Evolutionary conservation across 2,888 invertebrate genomes (phyloP).

Genomic region (Orthonevra nobilis): DNA sequence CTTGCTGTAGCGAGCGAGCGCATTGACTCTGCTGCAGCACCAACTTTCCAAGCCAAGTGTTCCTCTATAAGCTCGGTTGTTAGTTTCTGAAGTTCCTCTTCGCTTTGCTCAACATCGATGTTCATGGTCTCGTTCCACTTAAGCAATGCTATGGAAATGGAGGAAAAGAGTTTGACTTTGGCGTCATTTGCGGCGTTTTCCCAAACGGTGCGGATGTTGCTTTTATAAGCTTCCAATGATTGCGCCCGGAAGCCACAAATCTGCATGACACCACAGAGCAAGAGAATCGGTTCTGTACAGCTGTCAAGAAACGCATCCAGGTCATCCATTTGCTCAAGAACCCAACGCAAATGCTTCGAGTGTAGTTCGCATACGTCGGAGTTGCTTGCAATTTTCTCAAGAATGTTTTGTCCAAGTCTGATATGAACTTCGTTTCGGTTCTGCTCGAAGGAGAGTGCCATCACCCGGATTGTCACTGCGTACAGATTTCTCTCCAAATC

Average conservation of each 20-base stretch:
- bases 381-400: slow-evolving; percentile 72
- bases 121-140: slow-evolving; percentile 75
- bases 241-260: slow-evolving; percentile 74
- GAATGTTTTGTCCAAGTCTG: slow-evolving; percentile 67
- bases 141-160: slow-evolving; percentile 76
- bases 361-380: slow-evolving; percentile 73
- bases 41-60: slow-evolving; percentile 77
- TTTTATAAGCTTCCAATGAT: slow-evolving; percentile 74
- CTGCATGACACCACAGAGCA: slow-evolving; percentile 77
- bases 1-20: slow-evolving; percentile 79
- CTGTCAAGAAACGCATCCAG: slow-evolving; percentile 77
- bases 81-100: slow-evolving; percentile 73
- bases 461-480: slow-evolving; percentile 76
- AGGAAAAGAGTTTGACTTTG: slow-evolving; percentile 77
- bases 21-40: slow-evolving; percentile 77
- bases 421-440: slow-evolving; percentile 63
- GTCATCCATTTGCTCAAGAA: slow-evolving; percentile 75
- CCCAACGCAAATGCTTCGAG: slow-evolving; percentile 73
- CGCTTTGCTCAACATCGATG: slow-evolving; percentile 71
- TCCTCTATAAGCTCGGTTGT: slow-evolving; percentile 75
- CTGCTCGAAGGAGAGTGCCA: slow-evolving; percentile 74
- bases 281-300: slow-evolving; percentile 76
- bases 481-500: slow-evolving; percentile 74
- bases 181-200: slow-evolving; percentile 75
- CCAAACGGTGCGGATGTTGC: slow-evolving; percentile 75